These are phyloP conservation scores for Perithous albicinctus DNA, from an alignment of 2,888 invertebrate species.

Conservation along the genomic window DNA sequence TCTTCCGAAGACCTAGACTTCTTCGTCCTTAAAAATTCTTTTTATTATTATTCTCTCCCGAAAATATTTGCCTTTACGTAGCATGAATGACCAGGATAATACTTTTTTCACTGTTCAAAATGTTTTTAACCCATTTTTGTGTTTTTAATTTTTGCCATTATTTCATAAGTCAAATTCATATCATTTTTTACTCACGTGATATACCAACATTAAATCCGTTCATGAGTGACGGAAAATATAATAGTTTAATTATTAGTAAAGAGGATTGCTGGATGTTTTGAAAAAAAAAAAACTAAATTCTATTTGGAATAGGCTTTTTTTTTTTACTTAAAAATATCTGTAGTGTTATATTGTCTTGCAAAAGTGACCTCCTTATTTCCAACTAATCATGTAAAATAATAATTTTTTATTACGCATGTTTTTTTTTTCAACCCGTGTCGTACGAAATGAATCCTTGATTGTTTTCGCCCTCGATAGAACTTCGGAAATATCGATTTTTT, in stretches of 20 bases:
- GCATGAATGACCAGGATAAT: constrained; percentile 13
- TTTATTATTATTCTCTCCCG: constrained; percentile 3
- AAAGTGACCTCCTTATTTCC: no score
- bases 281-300: no score
- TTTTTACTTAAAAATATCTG: no score
- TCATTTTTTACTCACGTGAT: neutral
- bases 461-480: neutral
- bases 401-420: neutral
- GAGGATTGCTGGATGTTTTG: no score
- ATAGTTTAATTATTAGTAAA: no score
- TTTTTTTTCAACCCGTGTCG: no score
- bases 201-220: no score
- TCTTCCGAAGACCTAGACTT: constrained; percentile 69
- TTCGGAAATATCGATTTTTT: neutral
- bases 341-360: no score
- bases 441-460: neutral
- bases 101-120: constrained; percentile 4
- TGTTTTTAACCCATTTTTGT: neutral
- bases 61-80: constrained; percentile 45
- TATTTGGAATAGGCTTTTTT: no score
- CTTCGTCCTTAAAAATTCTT: constrained; percentile 48
- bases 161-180: neutral
- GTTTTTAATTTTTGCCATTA: neutral
- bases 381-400: neutral
- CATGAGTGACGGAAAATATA: no score